These are phyloP conservation scores for Anarrhichthys ocellatus DNA, from an alignment of 2,113 vertebrate genomes.

Conservation along the genomic window DNA sequence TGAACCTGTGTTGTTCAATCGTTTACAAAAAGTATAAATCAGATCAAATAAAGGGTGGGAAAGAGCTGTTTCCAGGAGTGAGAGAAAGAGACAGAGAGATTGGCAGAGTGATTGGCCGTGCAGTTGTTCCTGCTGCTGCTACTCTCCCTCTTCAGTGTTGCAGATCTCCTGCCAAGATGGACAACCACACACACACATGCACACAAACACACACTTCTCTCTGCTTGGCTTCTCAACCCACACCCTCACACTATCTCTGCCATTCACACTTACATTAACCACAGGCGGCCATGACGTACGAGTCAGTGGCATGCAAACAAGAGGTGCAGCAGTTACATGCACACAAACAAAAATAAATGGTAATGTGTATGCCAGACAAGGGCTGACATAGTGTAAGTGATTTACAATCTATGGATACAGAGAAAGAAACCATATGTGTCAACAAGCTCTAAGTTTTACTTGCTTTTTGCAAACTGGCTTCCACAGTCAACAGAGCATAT, in stretches of 20 bases:
- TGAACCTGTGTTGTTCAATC: constrained; percentile 75
- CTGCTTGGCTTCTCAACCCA: constrained; percentile 33
- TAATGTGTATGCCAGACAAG: constrained; percentile 54
- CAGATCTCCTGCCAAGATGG: constrained; percentile 70
- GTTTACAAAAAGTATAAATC: constrained; percentile 69
- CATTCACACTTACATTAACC: constrained; percentile 55
- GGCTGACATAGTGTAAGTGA: constrained; percentile 50
- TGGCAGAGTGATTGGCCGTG: constrained; percentile 55
- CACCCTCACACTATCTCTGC: constrained; percentile 39
- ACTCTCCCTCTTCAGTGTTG: constrained; percentile 63
- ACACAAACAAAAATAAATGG: constrained; percentile 55
- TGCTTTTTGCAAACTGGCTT: constrained; percentile 53
- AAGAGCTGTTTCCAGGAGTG: constrained; percentile 69
- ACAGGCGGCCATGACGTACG: constrained; percentile 17
- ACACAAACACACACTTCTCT: constrained; percentile 27
- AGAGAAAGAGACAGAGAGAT: constrained; percentile 43
- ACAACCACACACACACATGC: constrained; percentile 37
- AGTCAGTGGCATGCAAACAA: constrained; percentile 39
- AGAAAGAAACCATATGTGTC: constrained; percentile 72
- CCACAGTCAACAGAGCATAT: constrained; percentile 57
- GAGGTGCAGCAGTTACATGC: constrained; percentile 37
- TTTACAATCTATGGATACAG: constrained; percentile 62
- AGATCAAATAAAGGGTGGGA: constrained; percentile 77
- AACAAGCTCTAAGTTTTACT: constrained; percentile 65
- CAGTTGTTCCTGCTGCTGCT: constrained; percentile 39